Conservation (phyloP, 2,888 invertebrate genomes). For the Xestia rhomboidea region DNA sequence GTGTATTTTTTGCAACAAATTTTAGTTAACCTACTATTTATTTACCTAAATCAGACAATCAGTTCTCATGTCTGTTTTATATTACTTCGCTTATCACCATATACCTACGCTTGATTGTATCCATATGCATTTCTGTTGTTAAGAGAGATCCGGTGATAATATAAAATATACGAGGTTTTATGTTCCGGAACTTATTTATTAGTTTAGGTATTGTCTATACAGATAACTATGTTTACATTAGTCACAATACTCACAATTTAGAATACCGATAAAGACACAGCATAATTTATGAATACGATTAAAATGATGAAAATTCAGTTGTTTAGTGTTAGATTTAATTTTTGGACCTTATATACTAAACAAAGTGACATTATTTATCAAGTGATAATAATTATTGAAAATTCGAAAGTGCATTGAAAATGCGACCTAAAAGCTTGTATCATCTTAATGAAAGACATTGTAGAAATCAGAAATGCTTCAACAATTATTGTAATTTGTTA, state of each 20-base stretch:
- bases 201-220: neutral
- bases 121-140: neutral
- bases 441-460: neutral
- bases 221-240: neutral
- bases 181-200: constrained; percentile 35
- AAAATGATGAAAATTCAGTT: neutral
- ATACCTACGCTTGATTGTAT: too few species aligned
- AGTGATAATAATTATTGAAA: neutral
- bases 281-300: neutral
- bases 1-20: too few species aligned
- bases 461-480: neutral
- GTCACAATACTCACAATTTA: neutral
- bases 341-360: neutral
- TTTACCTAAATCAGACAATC: too few species aligned
- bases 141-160: constrained; percentile 8
- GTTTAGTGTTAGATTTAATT: neutral
- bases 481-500: neutral
- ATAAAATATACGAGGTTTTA: neutral
- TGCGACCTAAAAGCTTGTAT: neutral
- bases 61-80: too few species aligned
- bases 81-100: too few species aligned
- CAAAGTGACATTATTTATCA: neutral
- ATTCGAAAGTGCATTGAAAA: neutral
- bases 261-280: neutral
- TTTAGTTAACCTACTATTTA: too few species aligned